Evolutionary conservation across 2,113 vertebrate genomes (phyloP).

Genomic region (Galbula dea): DNA sequence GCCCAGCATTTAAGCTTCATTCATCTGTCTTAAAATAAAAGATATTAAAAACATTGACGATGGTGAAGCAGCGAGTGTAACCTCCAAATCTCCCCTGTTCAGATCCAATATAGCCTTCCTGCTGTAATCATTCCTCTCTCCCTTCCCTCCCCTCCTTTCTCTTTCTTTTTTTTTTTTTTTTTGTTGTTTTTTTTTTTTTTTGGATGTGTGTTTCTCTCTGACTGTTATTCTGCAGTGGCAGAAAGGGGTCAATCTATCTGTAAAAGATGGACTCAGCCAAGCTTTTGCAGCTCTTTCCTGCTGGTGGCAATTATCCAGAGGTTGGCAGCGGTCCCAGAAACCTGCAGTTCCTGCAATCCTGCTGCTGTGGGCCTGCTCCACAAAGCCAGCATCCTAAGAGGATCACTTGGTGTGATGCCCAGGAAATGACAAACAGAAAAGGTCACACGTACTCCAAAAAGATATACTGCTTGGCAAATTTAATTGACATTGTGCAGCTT

Average conservation of each 20-base stretch:
- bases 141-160: neutral
- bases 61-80: neutral
- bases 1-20: neutral
- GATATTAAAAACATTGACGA: neutral
- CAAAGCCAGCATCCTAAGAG: slow-evolving; percentile 74
- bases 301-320: slow-evolving; percentile 80
- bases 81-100: neutral
- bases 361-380: slow-evolving; percentile 67
- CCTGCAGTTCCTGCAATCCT: slow-evolving; percentile 68
- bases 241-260: slow-evolving; percentile 75
- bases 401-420: slow-evolving; percentile 80
- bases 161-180: too few species aligned
- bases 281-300: slow-evolving; percentile 75
- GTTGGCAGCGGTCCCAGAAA: slow-evolving; percentile 80
- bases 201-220: slow-evolving; percentile 7
- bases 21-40: neutral
- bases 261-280: slow-evolving; percentile 75
- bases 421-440: slow-evolving; percentile 86
- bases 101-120: neutral
- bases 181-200: too few species aligned
- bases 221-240: slow-evolving; percentile 38
- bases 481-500: slow-evolving; percentile 78
- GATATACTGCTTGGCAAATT: slow-evolving; percentile 76
- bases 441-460: slow-evolving; percentile 79
- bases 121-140: neutral